Percentiles rank a stretch among this genome's conserved stretches.
phyloP scores from a whole-genome alignment of 2,888 invertebrate genomes.

The Polydrusus cervinus region DNA sequence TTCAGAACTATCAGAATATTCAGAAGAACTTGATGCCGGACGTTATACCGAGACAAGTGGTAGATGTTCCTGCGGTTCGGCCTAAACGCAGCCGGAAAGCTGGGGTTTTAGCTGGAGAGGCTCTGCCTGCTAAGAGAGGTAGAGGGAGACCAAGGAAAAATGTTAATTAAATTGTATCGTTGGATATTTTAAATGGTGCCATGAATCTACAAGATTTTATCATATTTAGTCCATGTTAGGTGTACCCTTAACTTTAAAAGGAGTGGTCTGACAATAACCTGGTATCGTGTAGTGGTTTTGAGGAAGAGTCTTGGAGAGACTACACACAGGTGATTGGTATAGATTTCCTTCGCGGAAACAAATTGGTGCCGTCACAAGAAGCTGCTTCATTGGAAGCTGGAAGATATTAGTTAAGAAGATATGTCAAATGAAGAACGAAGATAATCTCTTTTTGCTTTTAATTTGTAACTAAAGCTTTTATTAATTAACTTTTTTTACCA shows the following conservation, averaged over 20 bases:
- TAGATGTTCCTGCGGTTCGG: background rate
- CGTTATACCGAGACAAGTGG: background rate
- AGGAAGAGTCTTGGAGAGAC: no score
- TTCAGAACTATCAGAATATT: background rate
- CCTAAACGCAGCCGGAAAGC: slow-evolving; percentile 10
- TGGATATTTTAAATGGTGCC: no score
- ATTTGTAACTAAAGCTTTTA: background rate
- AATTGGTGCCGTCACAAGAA: background rate
- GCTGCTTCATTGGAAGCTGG: background rate
- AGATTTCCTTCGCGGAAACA: no score
- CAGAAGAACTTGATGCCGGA: slow-evolving; percentile 2
- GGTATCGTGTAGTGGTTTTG: no score
- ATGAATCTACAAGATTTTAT: no score
- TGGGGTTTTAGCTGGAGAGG: background rate
- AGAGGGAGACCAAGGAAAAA: slow-evolving; percentile 33
- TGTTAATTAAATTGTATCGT: no score
- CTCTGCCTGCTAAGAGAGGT: slow-evolving; percentile 28
- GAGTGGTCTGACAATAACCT: no score
- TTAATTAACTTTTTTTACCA: background rate
- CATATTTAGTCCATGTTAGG: no score
- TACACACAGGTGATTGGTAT: no score
- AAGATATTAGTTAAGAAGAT: background rate
- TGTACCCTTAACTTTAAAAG: no score
- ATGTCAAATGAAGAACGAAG: slow-evolving; percentile 13
- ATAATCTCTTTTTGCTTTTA: background rate